phyloP scores from a whole-genome alignment of 1,140 invertebrate genomes.

The Proales similis region DNA sequence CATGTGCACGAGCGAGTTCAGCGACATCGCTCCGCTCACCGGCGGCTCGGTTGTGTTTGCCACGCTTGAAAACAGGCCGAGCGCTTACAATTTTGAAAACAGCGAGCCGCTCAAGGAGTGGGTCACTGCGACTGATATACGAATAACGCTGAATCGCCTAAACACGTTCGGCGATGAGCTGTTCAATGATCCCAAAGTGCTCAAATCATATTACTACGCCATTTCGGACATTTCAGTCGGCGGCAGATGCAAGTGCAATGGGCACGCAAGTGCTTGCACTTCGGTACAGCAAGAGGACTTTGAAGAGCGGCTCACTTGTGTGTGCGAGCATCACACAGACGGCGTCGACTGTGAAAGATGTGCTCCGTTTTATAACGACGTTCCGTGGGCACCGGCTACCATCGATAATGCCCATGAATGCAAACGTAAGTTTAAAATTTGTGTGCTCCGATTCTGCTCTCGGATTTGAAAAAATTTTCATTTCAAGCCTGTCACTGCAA shows the following conservation, averaged over 20 bases:
- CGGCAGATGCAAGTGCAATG: constrained; percentile 93
- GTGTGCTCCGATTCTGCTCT: constrained; percentile 37
- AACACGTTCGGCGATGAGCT: constrained; percentile 98
- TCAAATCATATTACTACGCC: constrained; percentile 94
- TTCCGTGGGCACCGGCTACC: constrained; percentile 82
- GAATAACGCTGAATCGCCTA: constrained; percentile 76
- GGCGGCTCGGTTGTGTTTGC: constrained; percentile 91
- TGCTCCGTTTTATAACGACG: constrained; percentile 86
- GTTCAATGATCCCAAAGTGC: constrained; percentile 81
- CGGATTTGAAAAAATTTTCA: not conserved
- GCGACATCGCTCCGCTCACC: constrained; percentile 87
- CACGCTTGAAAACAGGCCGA: constrained; percentile 85
- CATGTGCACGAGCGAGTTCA: constrained; percentile 84
- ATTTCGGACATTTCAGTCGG: constrained; percentile 92
- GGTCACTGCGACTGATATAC: constrained; percentile 90
- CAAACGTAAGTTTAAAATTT: constrained; percentile 77
- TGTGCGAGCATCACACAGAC: constrained; percentile 84
- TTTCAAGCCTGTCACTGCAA: constrained; percentile 80
- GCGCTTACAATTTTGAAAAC: constrained; percentile 79
- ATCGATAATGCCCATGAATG: constrained; percentile 81
- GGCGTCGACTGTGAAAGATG: constrained; percentile 79
- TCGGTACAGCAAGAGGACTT: constrained; percentile 37
- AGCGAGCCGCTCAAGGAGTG: constrained; percentile 74
- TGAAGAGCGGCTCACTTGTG: constrained; percentile 61
- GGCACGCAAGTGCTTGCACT: constrained; percentile 80